Conservation (phyloP, 2,797 vertebrate genomes). For the Urosaurus nigricauda region DNA sequence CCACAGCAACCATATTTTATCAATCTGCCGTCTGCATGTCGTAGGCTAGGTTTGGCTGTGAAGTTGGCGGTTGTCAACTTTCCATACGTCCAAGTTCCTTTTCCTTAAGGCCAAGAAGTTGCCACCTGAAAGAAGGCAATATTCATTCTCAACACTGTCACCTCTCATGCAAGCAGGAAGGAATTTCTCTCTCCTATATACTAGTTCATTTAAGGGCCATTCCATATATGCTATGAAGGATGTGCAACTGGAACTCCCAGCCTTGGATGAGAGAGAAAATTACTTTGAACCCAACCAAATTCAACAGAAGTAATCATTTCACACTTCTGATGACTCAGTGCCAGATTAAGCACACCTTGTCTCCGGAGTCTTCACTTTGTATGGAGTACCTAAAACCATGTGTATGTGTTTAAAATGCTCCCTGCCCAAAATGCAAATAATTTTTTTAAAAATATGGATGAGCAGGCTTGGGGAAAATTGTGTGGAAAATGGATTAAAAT, state of each 20-base stretch:
- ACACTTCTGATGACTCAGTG: background rate
- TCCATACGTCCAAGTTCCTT: conserved; percentile 1
- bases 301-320: too few relatives aligned
- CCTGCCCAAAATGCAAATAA: background rate
- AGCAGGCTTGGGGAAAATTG: too few relatives aligned
- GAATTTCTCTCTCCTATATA: too few relatives aligned
- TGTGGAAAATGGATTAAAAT: too few relatives aligned
- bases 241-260: background rate
- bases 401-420: background rate
- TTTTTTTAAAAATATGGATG: background rate
- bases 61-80: conserved; percentile 9
- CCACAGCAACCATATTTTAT: conserved; percentile 78
- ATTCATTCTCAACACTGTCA: too few relatives aligned
- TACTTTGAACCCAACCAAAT: too few relatives aligned
- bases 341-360: background rate
- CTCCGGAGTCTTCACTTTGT: background rate
- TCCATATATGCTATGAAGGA: background rate
- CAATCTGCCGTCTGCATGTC: conserved; percentile 41
- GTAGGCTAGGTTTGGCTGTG: conserved; percentile 62
- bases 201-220: background rate
- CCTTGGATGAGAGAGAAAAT: background rate
- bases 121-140: background rate
- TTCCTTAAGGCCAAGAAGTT: background rate
- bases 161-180: too few relatives aligned
- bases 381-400: background rate